Base-by-base conservation (phyloP, 2,797 vertebrate genomes). In the Parotocinclus haroldoi region DNA sequence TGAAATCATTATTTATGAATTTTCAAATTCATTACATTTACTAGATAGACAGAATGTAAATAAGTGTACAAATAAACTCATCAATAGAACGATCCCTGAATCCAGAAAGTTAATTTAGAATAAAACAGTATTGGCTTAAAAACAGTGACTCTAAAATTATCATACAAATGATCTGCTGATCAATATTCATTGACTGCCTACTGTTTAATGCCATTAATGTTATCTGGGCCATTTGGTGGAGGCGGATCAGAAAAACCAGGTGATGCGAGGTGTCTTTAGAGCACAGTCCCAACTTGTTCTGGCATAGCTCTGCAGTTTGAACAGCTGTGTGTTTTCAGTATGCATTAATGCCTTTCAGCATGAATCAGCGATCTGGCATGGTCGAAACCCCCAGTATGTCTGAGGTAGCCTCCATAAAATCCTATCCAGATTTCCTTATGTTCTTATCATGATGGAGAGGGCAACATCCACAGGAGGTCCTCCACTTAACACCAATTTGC, bases 401-500 rank as follows among this genome's bases (percentile, higher is more conserved):
- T 69, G 76, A 72, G 74, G 57, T 55, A 66, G 58, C 52, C 68
- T 66, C 74, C 78, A 78, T 82, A 77, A 76, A 82, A 81, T 83
- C 72, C 70, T 54, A 60, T 77, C 76, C 75, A 80, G 75, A 78
- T 74, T 79, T 79, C 64, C 70, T 49, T 45, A 6, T 62, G 71
- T 74, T 78, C 74, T 80, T 68, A 76, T 78, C 74, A 76, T 77
- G 78, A 82, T 74, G 77, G 65, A 78, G 62, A 80, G 77, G 76
- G 74, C 66, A 69, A 42, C 63, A 68, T 67, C 75, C 57, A 76
- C 78, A 69, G 78, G 80, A 78, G 78, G 76, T 69, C 65, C 72
- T 64, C 59, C 55, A 74, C 73, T 77, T 78, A 78, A 78, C 78
- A 77, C 76, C 71, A 76, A 80, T 78, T 80, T 78, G 73, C 79